Conservation (phyloP, 2,113 vertebrate genomes). For the Pollimyrus isidori region DNA sequence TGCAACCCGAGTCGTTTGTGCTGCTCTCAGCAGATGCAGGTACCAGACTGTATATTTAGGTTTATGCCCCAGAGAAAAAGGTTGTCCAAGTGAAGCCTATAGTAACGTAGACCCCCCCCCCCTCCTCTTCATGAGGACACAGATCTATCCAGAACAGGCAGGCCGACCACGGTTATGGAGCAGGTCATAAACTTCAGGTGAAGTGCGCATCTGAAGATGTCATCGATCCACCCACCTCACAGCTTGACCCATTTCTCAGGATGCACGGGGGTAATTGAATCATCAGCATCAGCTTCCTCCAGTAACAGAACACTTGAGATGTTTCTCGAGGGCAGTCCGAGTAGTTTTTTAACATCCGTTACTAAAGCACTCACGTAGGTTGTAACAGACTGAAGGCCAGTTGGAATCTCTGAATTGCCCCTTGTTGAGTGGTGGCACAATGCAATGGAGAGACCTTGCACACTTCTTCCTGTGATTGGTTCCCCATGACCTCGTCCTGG, state of each 20-base stretch:
- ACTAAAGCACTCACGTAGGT: background rate
- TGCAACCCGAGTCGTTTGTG: background rate
- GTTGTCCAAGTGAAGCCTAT: background rate
- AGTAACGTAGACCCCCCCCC: background rate
- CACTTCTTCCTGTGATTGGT: background rate
- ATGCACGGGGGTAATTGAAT: background rate
- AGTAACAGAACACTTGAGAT: background rate
- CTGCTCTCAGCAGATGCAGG: background rate
- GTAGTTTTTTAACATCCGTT: background rate
- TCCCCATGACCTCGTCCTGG: background rate
- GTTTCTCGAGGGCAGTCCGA: background rate
- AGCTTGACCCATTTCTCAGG: background rate
- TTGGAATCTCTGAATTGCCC: background rate
- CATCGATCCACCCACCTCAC: background rate
- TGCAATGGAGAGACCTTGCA: background rate
- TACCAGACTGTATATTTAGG: constrained; percentile 1
- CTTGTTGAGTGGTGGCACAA: background rate
- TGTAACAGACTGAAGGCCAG: background rate
- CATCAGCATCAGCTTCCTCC: background rate
- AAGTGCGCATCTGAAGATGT: background rate
- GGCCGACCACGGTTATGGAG: background rate
- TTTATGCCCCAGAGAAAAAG: background rate
- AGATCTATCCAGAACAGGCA: background rate
- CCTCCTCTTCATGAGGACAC: background rate
- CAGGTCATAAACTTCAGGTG: background rate